Conservation (phyloP, 2,888 invertebrate genomes). For the Ormyrus rosae region DNA sequence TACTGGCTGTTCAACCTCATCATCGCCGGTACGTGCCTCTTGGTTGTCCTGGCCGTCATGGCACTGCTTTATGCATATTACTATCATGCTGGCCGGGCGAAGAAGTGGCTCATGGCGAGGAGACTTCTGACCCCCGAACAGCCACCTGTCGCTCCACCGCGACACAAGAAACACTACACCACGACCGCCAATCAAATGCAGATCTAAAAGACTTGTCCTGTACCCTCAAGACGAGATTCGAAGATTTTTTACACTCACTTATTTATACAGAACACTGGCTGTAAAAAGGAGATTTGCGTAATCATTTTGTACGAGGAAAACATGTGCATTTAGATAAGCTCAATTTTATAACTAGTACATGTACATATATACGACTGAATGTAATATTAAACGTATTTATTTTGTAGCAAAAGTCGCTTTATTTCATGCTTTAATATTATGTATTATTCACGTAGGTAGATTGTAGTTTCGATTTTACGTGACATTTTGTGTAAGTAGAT, state of each 20-base stretch:
- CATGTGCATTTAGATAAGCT: conserved; percentile 36
- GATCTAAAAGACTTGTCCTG: conserved; percentile 29
- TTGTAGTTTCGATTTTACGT: conserved; percentile 37
- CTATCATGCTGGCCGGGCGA: conserved; percentile 84
- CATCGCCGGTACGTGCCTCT: conserved; percentile 82
- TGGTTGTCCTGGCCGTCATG: conserved; percentile 81
- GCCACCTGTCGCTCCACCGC: conserved; percentile 72
- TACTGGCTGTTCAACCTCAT: conserved; percentile 74
- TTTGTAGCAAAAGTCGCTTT: conserved; percentile 56
- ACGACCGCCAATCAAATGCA: conserved; percentile 48
- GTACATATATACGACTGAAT: conserved; percentile 57
- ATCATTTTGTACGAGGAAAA: conserved; percentile 5
- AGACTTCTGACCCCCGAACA: conserved; percentile 63
- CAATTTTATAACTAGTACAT: conserved; percentile 44
- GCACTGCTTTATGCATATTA: conserved; percentile 85
- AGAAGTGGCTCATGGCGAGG: conserved; percentile 79
- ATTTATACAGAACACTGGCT: conserved; percentile 14
- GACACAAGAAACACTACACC: conserved; percentile 66
- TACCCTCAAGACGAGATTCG: too few relatives aligned
- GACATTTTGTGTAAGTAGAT: conserved; percentile 35
- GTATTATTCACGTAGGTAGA: conserved; percentile 47
- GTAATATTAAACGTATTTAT: conserved; percentile 64
- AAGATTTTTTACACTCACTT: background rate
- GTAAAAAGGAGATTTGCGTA: conserved; percentile 18
- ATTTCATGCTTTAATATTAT: conserved; percentile 51